Percentiles rank a stretch among this genome's conserved stretches.
Conservation (phyloP, 2,113 vertebrate genomes). For the Solea solea region DNA sequence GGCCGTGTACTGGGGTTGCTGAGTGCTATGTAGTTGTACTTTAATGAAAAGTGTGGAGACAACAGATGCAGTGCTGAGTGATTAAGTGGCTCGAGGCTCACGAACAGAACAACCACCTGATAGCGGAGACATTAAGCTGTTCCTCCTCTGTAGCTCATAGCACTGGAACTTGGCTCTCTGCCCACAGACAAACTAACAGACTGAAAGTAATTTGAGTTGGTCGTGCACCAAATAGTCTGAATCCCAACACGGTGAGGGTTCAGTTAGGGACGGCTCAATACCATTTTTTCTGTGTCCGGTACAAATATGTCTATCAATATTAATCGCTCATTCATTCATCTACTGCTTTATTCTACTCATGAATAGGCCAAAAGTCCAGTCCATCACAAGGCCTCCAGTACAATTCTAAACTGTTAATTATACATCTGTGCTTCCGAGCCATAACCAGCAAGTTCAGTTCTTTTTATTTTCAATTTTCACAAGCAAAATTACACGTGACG, state of each 20-base stretch:
- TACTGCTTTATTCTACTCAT: too few species aligned
- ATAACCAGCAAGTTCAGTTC: too few species aligned
- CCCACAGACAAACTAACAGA: constrained; percentile 5
- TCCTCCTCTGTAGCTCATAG: constrained; percentile 10
- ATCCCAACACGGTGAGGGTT: not conserved
- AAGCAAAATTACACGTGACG: too few species aligned
- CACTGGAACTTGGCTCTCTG: not conserved
- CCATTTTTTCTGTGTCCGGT: too few species aligned
- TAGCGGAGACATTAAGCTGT: constrained; percentile 4
- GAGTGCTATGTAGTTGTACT: constrained; percentile 18
- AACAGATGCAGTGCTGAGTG: constrained; percentile 14
- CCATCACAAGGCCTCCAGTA: too few species aligned
- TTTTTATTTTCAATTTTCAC: too few species aligned
- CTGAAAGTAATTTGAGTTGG: not conserved
- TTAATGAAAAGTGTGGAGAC: constrained; percentile 42
- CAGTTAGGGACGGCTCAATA: too few species aligned
- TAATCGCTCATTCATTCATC: too few species aligned
- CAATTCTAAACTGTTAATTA: too few species aligned
- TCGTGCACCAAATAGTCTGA: not conserved
- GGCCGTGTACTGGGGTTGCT: not conserved
- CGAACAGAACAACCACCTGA: constrained; percentile 27
- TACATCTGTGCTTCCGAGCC: too few species aligned
- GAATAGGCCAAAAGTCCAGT: too few species aligned
- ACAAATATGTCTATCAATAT: too few species aligned
- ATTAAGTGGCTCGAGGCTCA: constrained; percentile 22